Conservation (phyloP, 92 coral and sea anemone species). For the Zoanthus gigantus region DNA sequence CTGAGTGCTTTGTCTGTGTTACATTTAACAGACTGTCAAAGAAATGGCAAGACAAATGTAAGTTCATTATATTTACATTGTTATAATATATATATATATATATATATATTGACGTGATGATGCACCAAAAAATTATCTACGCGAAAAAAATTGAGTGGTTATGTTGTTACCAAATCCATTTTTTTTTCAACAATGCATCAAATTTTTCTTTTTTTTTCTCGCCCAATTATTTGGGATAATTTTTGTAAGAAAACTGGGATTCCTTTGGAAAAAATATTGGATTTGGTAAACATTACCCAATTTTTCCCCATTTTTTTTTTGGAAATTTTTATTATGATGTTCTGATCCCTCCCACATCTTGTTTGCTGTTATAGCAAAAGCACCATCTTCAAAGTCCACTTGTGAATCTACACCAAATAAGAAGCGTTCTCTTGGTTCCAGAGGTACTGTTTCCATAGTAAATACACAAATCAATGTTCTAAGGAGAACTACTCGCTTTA, state of each 20-base stretch:
- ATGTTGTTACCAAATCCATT: background rate
- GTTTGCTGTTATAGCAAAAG: background rate
- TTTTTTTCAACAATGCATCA: background rate
- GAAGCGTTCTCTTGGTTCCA: conserved; percentile 1
- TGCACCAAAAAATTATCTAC: background rate
- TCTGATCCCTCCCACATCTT: background rate
- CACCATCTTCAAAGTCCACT: background rate
- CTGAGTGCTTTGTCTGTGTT: conserved; percentile 1
- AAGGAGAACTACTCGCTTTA: background rate
- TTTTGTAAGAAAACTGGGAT: background rate
- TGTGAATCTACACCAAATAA: conserved; percentile 3
- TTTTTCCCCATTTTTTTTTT: conserved; percentile 1
- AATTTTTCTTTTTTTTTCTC: background rate
- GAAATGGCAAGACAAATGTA: background rate
- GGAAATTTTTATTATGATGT: background rate
- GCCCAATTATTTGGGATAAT: background rate
- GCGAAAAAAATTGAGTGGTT: background rate
- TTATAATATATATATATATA: too few species aligned
- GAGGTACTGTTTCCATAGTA: background rate
- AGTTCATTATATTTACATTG: background rate
- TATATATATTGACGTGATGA: background rate
- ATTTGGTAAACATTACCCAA: background rate
- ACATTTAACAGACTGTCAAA: background rate
- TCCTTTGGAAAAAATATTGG: background rate
- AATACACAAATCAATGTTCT: background rate